Evolutionary conservation across 2,888 invertebrate genomes (phyloP).

Genomic region (Rotaria sp.): DNA sequence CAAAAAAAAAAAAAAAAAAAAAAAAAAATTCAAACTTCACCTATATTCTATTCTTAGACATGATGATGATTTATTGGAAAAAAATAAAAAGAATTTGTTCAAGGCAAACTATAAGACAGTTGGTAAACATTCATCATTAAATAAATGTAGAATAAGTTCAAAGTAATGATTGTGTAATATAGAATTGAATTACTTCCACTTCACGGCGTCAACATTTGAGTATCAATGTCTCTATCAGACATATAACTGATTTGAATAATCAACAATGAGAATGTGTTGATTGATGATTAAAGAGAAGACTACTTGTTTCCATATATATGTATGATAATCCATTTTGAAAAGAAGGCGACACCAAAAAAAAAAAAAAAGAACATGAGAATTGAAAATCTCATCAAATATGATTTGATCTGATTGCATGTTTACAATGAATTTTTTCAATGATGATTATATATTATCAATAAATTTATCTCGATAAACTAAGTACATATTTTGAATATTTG

Average conservation of each 20-base stretch:
- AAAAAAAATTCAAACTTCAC: too few species aligned
- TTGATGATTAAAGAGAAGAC: constrained; percentile 1
- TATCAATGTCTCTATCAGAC: neutral
- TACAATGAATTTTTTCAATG: neutral
- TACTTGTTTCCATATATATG: neutral
- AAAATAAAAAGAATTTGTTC: too few species aligned
- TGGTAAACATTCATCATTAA: neutral
- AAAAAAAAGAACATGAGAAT: neutral
- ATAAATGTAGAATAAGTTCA: neutral
- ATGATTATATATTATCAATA: neutral
- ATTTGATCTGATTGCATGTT: constrained; percentile 4
- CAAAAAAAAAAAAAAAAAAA: neutral
- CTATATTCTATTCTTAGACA: too few species aligned
- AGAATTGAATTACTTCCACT: neutral
- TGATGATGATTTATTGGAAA: too few species aligned
- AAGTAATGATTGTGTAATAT: neutral
- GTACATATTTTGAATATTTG: neutral
- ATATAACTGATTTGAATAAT: neutral
- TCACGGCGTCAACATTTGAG: neutral
- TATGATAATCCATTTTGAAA: neutral
- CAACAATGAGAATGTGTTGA: neutral
- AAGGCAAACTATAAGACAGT: neutral
- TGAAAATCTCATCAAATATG: neutral
- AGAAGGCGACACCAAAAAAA: neutral
- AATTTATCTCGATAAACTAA: neutral